Conservation (phyloP, 1,140 invertebrate species). For the Panonychus citri region DNA sequence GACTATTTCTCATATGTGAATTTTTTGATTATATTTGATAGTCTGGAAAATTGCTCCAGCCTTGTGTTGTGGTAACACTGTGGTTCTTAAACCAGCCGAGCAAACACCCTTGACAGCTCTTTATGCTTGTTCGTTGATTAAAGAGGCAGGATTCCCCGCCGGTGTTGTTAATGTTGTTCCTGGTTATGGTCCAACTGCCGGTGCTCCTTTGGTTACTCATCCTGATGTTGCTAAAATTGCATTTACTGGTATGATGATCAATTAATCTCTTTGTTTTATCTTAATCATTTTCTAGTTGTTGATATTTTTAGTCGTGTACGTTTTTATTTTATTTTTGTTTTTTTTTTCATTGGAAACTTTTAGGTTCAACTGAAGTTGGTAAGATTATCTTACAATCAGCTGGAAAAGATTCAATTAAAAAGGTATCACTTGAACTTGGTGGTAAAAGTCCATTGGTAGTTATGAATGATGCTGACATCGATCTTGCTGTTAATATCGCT, state of each 20-base stretch:
- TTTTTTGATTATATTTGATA: constrained; percentile 19
- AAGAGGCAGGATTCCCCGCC: constrained; percentile 16
- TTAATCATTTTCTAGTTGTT: background rate
- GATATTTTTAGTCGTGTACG: background rate
- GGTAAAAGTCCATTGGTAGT: constrained; percentile 40
- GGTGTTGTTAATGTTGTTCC: constrained; percentile 10
- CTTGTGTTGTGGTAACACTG: constrained; percentile 30
- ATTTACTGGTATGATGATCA: constrained; percentile 41
- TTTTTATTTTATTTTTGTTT: background rate
- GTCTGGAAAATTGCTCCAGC: constrained; percentile 22
- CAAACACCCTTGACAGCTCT: constrained; percentile 31
- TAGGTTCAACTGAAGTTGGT: constrained; percentile 32
- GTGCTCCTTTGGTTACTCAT: constrained; percentile 6
- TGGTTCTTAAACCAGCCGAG: constrained; percentile 31
- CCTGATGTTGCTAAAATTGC: constrained; percentile 48
- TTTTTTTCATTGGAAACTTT: background rate
- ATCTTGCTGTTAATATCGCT: constrained; percentile 48
- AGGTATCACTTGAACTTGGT: constrained; percentile 60
- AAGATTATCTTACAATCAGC: constrained; percentile 47
- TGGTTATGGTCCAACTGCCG: constrained; percentile 11
- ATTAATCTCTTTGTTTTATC: background rate
- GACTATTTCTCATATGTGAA: background rate
- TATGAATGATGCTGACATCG: constrained; percentile 28
- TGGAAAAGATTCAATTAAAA: constrained; percentile 51
- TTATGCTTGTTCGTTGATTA: constrained; percentile 23